Evolutionary conservation across 2,888 invertebrate genomes (phyloP), one percentile per base, ranked within the genome.

Genomic region (Cryptosula pallasiana): DNA sequence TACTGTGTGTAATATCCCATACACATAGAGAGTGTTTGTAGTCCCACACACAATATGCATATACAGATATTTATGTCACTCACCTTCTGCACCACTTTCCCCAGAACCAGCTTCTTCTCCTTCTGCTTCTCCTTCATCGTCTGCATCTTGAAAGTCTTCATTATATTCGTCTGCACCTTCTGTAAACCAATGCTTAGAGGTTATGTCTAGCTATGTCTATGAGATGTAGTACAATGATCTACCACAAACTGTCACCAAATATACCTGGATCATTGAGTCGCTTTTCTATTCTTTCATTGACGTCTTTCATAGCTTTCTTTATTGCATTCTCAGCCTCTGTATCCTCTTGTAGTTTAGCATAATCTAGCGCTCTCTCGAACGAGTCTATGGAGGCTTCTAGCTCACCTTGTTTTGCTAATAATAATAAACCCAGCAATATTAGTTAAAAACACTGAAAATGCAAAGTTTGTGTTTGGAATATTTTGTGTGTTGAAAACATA

Each of bases 341-440:
- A 45, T 70, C 70, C 16, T 54, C 75, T 70, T 79, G 79, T 69
- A 76, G 73, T 71, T 77, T 77, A 13, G 83, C 82, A 71, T 82
- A 76, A 69, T 82, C 81, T 71, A 81, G 75, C 0, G 83, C 78
- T 73, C 76, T 75, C 73, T 83, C 81, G 75, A 84, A 84, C 9
- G 80, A 79, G 29, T 80, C 79, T 20, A 79, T 75, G 2, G 83
- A 82, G 32, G 78, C 76, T 73, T 81, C 78, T 32, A 78, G 75
- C 20, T 83, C 79, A 23, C 77, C 76, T 29, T 79, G 76, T 76
- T 82, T 82, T 9, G 81, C 82, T 83, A 78, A n/a, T n/a, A n/a
- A n/a, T n/a, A n/a, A n/a, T n/a, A n/a, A n/a, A n/a, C n/a, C n/a
- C n/a, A n/a, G n/a, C n/a, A n/a, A n/a, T n/a, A n/a, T n/a, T n/a